Evolutionary conservation across 2,888 invertebrate species (phyloP).

Genomic region (Lochmaea capreae): DNA sequence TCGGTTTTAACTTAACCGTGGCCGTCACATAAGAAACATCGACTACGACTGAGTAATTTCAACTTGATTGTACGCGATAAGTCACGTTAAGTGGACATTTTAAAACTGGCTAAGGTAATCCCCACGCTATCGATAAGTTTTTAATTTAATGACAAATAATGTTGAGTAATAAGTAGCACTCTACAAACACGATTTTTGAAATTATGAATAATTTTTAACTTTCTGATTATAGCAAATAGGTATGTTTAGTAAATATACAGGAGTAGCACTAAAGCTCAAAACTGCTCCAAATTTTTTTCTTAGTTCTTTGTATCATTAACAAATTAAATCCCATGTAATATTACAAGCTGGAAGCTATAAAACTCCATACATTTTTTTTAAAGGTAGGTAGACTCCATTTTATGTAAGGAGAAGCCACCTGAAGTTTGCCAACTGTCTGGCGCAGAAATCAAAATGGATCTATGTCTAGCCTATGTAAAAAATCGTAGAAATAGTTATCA

Average conservation of each 20-base stretch:
- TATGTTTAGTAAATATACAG: background rate
- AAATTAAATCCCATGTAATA: too few species aligned
- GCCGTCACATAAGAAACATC: background rate
- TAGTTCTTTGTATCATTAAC: too few species aligned
- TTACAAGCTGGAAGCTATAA: too few species aligned
- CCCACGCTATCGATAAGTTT: slow-evolving; percentile 1
- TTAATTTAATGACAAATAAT: background rate
- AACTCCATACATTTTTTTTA: too few species aligned
- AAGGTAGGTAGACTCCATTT: too few species aligned
- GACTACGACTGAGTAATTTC: slow-evolving; percentile 9
- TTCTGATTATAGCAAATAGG: background rate
- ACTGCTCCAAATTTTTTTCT: too few species aligned
- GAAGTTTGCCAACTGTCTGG: too few species aligned
- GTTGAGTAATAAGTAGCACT: background rate
- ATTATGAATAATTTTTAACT: background rate
- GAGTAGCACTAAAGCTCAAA: too few species aligned
- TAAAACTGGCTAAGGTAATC: slow-evolving; percentile 9
- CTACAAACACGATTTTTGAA: background rate
- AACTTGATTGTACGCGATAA: slow-evolving; percentile 6
- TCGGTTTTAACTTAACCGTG: background rate
- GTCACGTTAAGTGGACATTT: background rate
- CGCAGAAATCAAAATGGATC: too few species aligned
- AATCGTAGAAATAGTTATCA: too few species aligned
- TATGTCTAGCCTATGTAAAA: too few species aligned
- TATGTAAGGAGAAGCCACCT: too few species aligned